Evolutionary conservation across 2,888 invertebrate species (phyloP).

Genomic region (Archips crataeganus): DNA sequence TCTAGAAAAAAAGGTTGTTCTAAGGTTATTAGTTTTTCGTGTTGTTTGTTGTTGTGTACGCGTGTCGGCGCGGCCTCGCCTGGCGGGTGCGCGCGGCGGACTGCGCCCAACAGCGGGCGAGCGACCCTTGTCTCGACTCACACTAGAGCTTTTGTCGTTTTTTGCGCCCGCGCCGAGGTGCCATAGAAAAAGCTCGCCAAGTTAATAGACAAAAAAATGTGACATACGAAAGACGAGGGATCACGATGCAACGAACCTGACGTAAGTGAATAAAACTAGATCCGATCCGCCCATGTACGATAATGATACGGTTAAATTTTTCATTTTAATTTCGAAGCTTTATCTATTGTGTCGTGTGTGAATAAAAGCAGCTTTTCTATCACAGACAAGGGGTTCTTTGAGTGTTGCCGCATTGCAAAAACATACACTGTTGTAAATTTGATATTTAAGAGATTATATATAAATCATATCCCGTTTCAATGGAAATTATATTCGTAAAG

Average conservation of each 20-base stretch:
- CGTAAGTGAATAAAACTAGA: conserved; percentile 67
- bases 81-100: conserved; percentile 63
- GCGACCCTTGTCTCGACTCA: conserved; percentile 70
- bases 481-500: conserved; percentile 15
- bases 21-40: conserved; percentile 6
- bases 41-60: neutral
- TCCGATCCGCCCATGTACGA: conserved; percentile 68
- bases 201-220: conserved; percentile 80
- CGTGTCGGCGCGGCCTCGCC: conserved; percentile 48
- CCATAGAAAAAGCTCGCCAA: conserved; percentile 83
- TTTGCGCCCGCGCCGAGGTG: conserved; percentile 83
- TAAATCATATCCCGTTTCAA: conserved; percentile 26
- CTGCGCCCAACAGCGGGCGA: conserved; percentile 60
- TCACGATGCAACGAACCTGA: conserved; percentile 74
- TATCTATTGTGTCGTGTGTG: conserved; percentile 76
- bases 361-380: conserved; percentile 58
- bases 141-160: conserved; percentile 83
- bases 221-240: conserved; percentile 74
- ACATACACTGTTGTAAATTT: conserved; percentile 54
- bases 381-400: conserved; percentile 63
- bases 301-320: conserved; percentile 76
- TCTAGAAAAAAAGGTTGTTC: conserved; percentile 27
- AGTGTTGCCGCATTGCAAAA: conserved; percentile 58
- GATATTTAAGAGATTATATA: conserved; percentile 59
- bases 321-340: conserved; percentile 67